Percentiles rank a stretch among this genome's conserved stretches.
Conservation (phyloP, 2,888 invertebrate genomes). For the Agrochola litura region DNA sequence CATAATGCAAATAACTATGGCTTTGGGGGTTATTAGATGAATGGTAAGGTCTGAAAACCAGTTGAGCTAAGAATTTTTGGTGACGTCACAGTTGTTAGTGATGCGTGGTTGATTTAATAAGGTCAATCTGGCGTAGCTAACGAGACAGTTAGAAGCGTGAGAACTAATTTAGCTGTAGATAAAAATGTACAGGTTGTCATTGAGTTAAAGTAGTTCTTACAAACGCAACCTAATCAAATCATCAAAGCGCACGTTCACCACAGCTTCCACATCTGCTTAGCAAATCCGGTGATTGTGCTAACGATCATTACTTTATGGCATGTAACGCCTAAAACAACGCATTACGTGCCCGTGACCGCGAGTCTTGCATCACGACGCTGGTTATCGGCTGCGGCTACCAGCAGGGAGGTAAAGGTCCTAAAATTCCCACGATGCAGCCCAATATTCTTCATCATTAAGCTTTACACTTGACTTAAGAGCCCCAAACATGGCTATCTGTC, state of each 20-base stretch:
- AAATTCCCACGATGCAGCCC: conserved; percentile 68
- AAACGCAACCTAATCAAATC: conserved; percentile 25
- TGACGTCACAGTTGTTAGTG: neutral
- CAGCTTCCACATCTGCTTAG: conserved; percentile 40
- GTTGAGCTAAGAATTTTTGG: neutral
- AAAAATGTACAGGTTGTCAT: neutral
- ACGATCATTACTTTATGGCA: conserved; percentile 52
- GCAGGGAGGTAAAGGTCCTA: conserved; percentile 64
- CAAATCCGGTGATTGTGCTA: conserved; percentile 40
- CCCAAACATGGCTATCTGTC: conserved; percentile 27
- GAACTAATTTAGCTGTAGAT: conserved; percentile 1
- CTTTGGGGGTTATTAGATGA: neutral
- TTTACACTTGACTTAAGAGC: conserved; percentile 35
- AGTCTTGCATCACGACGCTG: conserved; percentile 67
- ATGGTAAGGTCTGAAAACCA: neutral
- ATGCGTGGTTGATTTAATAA: conserved; percentile 3
- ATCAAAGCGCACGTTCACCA: conserved; percentile 12
- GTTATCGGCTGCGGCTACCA: conserved; percentile 44
- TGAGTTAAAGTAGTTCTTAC: neutral
- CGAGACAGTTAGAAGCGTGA: conserved; percentile 13
- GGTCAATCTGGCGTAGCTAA: conserved; percentile 4
- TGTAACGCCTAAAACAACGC: conserved; percentile 66
- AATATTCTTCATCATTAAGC: conserved; percentile 49
- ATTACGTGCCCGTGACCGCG: conserved; percentile 76
- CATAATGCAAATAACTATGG: neutral